A percentile compares a stretch with the other conserved stretches of the same genome.
These are phyloP conservation scores for Caenorhabditis sp. DNA, from an alignment of 2,888 invertebrate species.

Conservation along the genomic window DNA sequence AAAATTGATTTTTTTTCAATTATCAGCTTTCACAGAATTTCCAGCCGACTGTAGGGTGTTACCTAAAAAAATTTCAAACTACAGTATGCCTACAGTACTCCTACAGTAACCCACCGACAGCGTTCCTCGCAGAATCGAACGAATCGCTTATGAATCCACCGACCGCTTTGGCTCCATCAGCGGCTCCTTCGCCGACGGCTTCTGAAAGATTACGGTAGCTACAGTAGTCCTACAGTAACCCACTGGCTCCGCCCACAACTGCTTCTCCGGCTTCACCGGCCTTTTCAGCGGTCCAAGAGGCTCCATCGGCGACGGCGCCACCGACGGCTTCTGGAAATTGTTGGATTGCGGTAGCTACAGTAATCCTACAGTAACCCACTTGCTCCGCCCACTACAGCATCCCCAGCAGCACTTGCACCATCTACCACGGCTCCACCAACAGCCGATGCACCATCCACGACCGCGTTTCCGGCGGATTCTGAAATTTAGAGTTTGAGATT, in stretches of 20 bases:
- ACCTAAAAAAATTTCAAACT: conserved; percentile 19
- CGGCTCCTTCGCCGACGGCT: conserved; percentile 38
- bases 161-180: conserved; percentile 57
- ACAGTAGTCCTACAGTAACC: neutral
- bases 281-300: conserved; percentile 18
- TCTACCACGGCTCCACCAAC: conserved; percentile 43
- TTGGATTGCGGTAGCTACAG: too few species aligned
- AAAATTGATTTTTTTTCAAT: neutral
- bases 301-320: conserved; percentile 50
- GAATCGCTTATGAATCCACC: conserved; percentile 58
- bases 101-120: conserved; percentile 49
- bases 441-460: conserved; percentile 36
- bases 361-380: conserved; percentile 11
- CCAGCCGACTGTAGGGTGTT: conserved; percentile 51
- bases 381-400: conserved; percentile 51
- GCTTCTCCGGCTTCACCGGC: conserved; percentile 49
- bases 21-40: conserved; percentile 34
- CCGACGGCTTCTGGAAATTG: conserved; percentile 26
- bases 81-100: neutral
- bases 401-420: conserved; percentile 43
- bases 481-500: too few species aligned
- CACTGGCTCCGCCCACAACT: conserved; percentile 53
- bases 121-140: conserved; percentile 49
- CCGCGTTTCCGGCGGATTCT: conserved; percentile 47
- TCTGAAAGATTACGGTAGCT: too few species aligned